Percentiles rank a stretch among this genome's conserved stretches.
These are phyloP conservation scores for Metaphire vulgaris DNA, from an alignment of 1,140 invertebrate species.

Conservation along the genomic window DNA sequence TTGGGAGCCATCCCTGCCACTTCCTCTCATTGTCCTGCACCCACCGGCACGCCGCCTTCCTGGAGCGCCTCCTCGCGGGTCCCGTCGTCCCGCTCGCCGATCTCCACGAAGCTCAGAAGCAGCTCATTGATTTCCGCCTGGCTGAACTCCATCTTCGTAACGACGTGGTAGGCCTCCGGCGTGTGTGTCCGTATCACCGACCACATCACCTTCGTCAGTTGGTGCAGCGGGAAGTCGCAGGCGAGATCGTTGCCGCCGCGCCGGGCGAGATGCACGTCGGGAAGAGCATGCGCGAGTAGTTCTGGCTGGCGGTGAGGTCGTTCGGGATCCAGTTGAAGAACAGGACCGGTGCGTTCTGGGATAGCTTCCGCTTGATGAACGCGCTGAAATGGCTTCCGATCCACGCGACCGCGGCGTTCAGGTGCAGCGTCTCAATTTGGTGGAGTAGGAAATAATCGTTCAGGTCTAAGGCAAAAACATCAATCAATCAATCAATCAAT, in stretches of 20 bases:
- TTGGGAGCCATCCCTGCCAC: constrained; percentile 58
- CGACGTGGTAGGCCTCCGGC: constrained; percentile 50
- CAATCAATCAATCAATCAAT: too few relatives aligned
- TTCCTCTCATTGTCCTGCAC: constrained; percentile 56
- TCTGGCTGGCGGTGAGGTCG: constrained; percentile 47
- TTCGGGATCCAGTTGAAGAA: constrained; percentile 66
- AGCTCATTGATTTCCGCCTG: constrained; percentile 40
- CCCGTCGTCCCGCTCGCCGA: neutral
- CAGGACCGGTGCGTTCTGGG: constrained; percentile 54
- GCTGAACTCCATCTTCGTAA: constrained; percentile 58
- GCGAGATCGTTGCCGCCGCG: neutral
- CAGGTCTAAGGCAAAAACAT: constrained; percentile 34
- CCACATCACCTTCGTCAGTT: constrained; percentile 65
- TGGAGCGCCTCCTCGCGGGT: constrained; percentile 37
- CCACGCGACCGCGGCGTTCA: constrained; percentile 48
- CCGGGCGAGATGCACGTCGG: constrained; percentile 38
- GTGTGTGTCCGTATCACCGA: constrained; percentile 52
- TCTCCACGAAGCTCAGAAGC: neutral
- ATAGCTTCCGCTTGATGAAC: constrained; percentile 47
- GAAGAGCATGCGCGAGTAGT: constrained; percentile 54
- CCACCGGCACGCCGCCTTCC: constrained; percentile 66
- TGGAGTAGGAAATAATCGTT: constrained; percentile 36
- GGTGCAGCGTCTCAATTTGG: constrained; percentile 39
- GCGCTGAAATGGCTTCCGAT: constrained; percentile 36
- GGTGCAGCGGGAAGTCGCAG: constrained; percentile 39